phyloP scores from a whole-genome alignment of 2,888 invertebrate genomes.

The Orchestes rusci region DNA sequence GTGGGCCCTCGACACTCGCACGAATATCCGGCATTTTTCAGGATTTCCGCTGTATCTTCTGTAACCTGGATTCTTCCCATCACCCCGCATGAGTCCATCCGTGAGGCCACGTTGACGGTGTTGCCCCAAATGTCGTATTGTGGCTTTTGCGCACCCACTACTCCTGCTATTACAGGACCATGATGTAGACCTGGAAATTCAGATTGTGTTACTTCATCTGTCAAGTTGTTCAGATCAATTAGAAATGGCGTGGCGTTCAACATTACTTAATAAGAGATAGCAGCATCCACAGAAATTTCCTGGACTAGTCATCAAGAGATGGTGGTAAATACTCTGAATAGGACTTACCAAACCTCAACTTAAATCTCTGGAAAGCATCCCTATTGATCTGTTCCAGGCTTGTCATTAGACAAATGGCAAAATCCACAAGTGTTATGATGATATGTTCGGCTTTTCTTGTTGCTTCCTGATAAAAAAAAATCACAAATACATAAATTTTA shows the following conservation, averaged over 20 bases:
- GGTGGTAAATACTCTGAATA: too few relatives aligned
- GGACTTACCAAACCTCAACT: constrained; percentile 76
- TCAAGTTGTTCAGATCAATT: too few relatives aligned
- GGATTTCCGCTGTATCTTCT: constrained; percentile 72
- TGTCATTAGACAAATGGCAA: constrained; percentile 86
- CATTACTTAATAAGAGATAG: background rate
- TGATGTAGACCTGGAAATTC: constrained; percentile 62
- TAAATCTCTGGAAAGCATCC: constrained; percentile 94
- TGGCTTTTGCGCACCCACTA: constrained; percentile 95
- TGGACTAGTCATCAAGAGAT: too few relatives aligned
- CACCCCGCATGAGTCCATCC: constrained; percentile 95
- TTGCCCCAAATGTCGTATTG: constrained; percentile 99
- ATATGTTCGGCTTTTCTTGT: constrained; percentile 78
- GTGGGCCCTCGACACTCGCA: constrained; percentile 89
- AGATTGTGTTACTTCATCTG: too few relatives aligned
- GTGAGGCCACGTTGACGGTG: constrained; percentile 93
- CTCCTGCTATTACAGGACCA: constrained; percentile 92
- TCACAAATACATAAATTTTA: background rate
- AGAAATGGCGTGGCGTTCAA: background rate
- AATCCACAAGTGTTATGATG: constrained; percentile 86
- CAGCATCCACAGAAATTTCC: constrained; percentile 16
- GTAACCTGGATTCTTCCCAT: constrained; percentile 83
- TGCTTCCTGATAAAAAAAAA: constrained; percentile 50
- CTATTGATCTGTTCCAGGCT: constrained; percentile 91
- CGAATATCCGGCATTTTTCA: constrained; percentile 69